phyloP scores from a whole-genome alignment of 2,797 vertebrate genomes.

The Ctenosaura bakeri region DNA sequence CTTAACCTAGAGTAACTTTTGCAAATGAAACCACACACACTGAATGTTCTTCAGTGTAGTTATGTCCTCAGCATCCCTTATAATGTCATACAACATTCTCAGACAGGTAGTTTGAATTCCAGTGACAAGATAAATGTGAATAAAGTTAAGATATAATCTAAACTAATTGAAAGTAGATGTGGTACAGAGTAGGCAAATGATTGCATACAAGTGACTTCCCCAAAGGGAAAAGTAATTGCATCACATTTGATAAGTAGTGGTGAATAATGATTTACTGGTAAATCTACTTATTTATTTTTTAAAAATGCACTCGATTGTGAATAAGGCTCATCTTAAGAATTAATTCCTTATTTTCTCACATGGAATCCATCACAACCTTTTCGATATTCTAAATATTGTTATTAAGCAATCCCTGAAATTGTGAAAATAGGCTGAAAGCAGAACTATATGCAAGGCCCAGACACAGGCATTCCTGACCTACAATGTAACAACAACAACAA shows the following conservation, averaged over 20 bases:
- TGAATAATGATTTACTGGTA: not conserved
- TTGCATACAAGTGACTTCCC: not conserved
- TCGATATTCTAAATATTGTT: not conserved
- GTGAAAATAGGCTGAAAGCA: not conserved
- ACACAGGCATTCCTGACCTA: not conserved
- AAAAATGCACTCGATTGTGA: not conserved
- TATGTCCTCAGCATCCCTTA: not conserved
- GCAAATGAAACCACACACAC: too few relatives aligned
- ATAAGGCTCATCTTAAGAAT: not conserved
- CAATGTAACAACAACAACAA: too few relatives aligned
- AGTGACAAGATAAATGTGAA: slow-evolving; percentile 1
- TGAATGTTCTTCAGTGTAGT: not conserved
- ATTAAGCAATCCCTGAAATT: not conserved
- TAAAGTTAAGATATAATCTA: not conserved
- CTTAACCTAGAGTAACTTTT: not conserved
- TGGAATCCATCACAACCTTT: not conserved
- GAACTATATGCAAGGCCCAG: not conserved
- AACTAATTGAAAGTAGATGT: not conserved
- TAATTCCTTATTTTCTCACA: not conserved
- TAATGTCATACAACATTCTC: not conserved
- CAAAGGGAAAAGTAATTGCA: not conserved
- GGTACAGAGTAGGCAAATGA: not conserved
- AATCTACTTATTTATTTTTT: not conserved
- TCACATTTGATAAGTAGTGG: not conserved
- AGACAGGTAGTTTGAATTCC: not conserved